Base-by-base conservation (phyloP, 2,888 invertebrate species). In the Mythimna lalbum region DNA sequence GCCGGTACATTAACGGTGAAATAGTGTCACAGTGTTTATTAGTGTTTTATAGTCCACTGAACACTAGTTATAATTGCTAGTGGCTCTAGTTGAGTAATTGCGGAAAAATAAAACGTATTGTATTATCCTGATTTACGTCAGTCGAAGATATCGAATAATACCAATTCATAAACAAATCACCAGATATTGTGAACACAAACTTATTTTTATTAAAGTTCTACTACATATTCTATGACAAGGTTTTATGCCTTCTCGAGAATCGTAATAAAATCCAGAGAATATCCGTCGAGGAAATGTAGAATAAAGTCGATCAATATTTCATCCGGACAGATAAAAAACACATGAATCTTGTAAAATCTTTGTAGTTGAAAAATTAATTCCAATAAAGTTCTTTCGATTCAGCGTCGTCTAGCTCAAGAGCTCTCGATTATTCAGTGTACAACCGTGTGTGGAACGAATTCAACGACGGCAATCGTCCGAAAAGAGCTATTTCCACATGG, bases 401-500 rank as follows among this genome's bases (percentile, higher is more conserved):
- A 68, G 61, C 69, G 66, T 61, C 59, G 62, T 63, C 67, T 67
- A 61, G 62, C 53, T 67, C 67, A 80, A 87, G 82, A 85, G 83
- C 80, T 86, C 87, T 93, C 89, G 90, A 93, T 92, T 92, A 93
- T 93, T 92, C 88, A 91, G 87, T 87, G 89, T 86, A 72, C 72
- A 74, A 84, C 86, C 85, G 84, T 81, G 86, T 82, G 81, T 87
- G 84, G 82, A 86, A 85, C 84, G 70, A 76, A 75, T 80, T 72
- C 84, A 73, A 71, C 82, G 80, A 84, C 81, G 86, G 86, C 88
- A 90, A 90, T 91, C 88, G 88, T 89, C 88, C 86, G 87, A 87
- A 90, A 89, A 92, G 88, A 91, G 90, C 91, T 89, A 91, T 90
- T 92, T 90, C 86, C 89, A 91, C 90, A 87, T 90, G 88, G 78